Evolutionary conservation across 2,888 invertebrate genomes (phyloP), one percentile per base, ranked within the genome.

Genomic region (Yponomeuta malinellus): DNA sequence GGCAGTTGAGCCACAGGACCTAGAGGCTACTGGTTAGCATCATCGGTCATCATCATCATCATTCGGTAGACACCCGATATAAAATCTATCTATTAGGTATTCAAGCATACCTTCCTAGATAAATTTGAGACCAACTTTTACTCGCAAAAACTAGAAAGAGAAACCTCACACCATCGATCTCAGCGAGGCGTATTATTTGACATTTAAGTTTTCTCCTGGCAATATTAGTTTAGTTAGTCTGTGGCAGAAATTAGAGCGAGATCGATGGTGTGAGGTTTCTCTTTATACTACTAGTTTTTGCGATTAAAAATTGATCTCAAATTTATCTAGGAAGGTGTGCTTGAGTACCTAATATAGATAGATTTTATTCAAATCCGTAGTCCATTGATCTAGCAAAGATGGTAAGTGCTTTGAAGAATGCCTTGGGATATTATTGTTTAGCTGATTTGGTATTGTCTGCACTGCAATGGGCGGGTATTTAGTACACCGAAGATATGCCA

Each of bases 241-340:
- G 43, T 43, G 15, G 12, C 52, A 59, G 52, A 59, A 15, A 59
- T 59, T 63, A 31, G 70, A 70, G 70, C 67, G 68, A 72, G 71
- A 83, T 83, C 83, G 83, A 83, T 83, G 79, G 76, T 77, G 76
- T 73, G 75, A 77, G 74, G 71, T 79, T 77, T 74, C 72, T 75
- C 8, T 43, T 43, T 33, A 2, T 43, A 5, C 43, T 43, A 43
- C 43, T 43, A 43, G 43, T 43, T 69, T 78, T 78, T 79, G 74
- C 73, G 78, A 78, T 75, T 74, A 64, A 74, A 33, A 43, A 78
- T 75, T 75, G 66, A 74, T 72, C 74, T 77, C 77, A 74, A 69
- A 48, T 70, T 70, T 70, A 70, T 63, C 23, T 29, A 23, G 37
- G 15, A 68, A 29, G 48, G 52, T 29, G 52, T 23, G 59, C 29